Conservation (phyloP, 2,888 invertebrate species). For the Lordiphosa andalusiaca region DNA sequence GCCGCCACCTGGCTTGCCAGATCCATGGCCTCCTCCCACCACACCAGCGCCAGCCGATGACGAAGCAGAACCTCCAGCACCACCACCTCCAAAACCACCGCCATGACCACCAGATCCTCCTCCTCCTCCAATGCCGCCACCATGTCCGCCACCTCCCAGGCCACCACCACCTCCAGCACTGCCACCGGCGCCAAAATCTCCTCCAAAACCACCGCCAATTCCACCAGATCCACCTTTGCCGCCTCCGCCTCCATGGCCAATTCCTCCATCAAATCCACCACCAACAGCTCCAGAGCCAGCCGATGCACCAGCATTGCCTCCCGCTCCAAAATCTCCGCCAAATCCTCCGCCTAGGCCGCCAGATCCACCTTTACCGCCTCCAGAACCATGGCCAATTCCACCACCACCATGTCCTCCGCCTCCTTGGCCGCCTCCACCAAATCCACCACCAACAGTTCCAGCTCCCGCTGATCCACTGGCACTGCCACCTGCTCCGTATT, state of each 20-base stretch:
- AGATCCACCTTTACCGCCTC: slow-evolving; percentile 7
- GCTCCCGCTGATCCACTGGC: slow-evolving; percentile 10
- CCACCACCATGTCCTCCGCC: slow-evolving; percentile 11
- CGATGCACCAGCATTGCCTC: neutral
- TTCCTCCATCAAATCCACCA: slow-evolving; percentile 9
- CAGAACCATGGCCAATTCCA: slow-evolving; percentile 1
- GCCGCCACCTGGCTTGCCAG: slow-evolving; percentile 8
- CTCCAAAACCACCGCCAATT: slow-evolving; percentile 14
- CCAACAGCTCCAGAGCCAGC: neutral
- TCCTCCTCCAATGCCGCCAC: slow-evolving; percentile 6
- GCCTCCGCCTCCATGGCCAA: slow-evolving; percentile 19
- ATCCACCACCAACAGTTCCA: neutral
- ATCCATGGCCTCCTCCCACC: slow-evolving; percentile 9
- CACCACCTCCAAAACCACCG: slow-evolving; percentile 17
- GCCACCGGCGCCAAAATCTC: slow-evolving; percentile 22
- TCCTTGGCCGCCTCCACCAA: slow-evolving; percentile 19
- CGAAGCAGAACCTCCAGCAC: slow-evolving; percentile 17
- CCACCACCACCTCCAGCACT: slow-evolving; percentile 10
- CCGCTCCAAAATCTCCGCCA: slow-evolving; percentile 7
- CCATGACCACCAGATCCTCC: slow-evolving; percentile 18
- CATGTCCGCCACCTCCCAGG: slow-evolving; percentile 7
- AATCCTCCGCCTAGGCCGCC: slow-evolving; percentile 6
- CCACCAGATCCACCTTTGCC: slow-evolving; percentile 14
- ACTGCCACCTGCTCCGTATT: slow-evolving; percentile 22
- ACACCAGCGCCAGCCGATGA: neutral